Base-by-base conservation (phyloP, 2,113 vertebrate species). In the Chlamydotis undulata region DNA sequence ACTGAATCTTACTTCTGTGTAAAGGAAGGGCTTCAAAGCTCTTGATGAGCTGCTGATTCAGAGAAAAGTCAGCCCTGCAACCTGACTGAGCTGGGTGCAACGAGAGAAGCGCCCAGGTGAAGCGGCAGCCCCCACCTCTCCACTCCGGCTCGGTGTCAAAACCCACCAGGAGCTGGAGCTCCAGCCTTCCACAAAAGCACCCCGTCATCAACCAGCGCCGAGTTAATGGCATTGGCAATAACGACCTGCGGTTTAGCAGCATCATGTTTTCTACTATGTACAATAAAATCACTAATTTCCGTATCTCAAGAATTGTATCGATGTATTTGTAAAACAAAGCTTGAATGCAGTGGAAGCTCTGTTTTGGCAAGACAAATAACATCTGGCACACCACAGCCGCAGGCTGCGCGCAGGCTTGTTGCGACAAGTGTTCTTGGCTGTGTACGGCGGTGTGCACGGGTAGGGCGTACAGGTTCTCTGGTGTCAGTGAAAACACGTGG, bases 371-470 rank as follows among this genome's bases (percentile, higher is more conserved):
- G 45, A 25, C 41, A n/a, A 21, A 35, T 5, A 35, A 35, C 23
- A 21, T 7, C 41, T 26, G 50, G 50, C 10, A 9, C 4, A 18
- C 24, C 43, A 18, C 59, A 50, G 21, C 52, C 50, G 59, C n/a
- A 18, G n/a, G 1, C 0, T 13, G 57, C 1, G 7, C 2, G 12
- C 3, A 17, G 50, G 16, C 59, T 29, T 56, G 24, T 6, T 23
- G 49, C 11, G 67, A 64, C 49, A 37, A 7, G 25, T 25, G 23
- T 31, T 29, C 50, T 8, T 21, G 50, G 69, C 76, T 28, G 28
- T 4, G 5, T 9, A 6, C 11, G 35, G 57, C 33, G 37, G 47
- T 29, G 43, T 28, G 74, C 67, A 24, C 28, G 37, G 29, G 6
- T 5, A 64, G 22, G 59, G 28, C 33, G 26, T 1, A 1, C 35